Evolutionary conservation across 2,113 vertebrate species (phyloP).

Genomic region (Prinia subflava): DNA sequence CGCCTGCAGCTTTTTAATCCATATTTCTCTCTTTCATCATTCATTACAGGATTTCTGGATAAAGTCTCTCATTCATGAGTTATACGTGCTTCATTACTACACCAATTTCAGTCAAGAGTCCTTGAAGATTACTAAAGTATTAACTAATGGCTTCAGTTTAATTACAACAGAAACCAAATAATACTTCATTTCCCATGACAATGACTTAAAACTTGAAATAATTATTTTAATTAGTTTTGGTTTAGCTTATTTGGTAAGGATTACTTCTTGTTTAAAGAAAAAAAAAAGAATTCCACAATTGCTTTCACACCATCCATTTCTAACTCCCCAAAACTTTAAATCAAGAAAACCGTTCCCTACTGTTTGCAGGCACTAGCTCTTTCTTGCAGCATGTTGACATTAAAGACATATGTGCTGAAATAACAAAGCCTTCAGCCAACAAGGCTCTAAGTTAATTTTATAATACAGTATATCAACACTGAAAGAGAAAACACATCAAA

Average conservation of each 20-base stretch:
- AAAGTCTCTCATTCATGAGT: not conserved
- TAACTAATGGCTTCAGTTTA: not conserved
- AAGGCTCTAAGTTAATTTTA: not conserved
- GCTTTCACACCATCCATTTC: not conserved
- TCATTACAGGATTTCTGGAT: not conserved
- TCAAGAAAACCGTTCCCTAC: not conserved
- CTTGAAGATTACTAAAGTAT: not conserved
- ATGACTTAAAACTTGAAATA: not conserved
- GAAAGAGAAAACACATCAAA: not conserved
- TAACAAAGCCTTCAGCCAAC: not conserved
- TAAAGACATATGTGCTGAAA: not conserved
- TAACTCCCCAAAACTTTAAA: not conserved
- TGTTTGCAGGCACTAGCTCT: not conserved
- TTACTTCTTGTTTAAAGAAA: not conserved
- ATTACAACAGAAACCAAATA: constrained; percentile 2
- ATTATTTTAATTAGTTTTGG: not conserved
- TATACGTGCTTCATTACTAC: not conserved
- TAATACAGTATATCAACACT: not conserved
- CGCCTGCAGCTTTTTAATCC: constrained; percentile 5
- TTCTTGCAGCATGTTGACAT: not conserved
- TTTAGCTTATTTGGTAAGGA: not conserved
- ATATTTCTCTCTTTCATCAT: not conserved
- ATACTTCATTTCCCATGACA: not conserved
- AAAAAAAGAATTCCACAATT: not conserved
- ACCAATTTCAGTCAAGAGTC: not conserved